phyloP scores from a whole-genome alignment of 23 tunicate genomes.

The Halocynthia aurantium region DNA sequence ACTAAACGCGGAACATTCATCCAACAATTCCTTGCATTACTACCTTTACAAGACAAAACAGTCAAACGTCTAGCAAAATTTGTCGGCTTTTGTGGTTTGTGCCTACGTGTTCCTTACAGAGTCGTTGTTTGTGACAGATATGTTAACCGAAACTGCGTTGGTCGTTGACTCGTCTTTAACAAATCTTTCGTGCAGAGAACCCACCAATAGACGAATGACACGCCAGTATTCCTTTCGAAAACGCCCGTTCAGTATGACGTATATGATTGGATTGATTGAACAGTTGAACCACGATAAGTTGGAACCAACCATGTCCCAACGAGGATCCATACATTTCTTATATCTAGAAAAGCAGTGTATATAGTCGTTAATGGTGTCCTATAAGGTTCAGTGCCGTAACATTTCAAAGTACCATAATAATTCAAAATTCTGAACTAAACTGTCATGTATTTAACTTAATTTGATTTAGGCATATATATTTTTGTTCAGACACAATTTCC shows the following conservation, averaged over 20 bases:
- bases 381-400: not conserved
- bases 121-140: too few relatives aligned
- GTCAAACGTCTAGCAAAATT: too few relatives aligned
- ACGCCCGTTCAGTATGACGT: conserved; percentile 72
- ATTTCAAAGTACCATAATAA: not conserved
- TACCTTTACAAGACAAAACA: too few relatives aligned
- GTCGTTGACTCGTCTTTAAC: conserved; percentile 36
- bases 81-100: too few relatives aligned
- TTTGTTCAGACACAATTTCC: too few relatives aligned
- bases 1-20: too few relatives aligned
- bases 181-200: conserved; percentile 37
- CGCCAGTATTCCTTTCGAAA: conserved; percentile 80
- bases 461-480: not conserved
- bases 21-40: too few relatives aligned
- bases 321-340: conserved; percentile 25
- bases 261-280: conserved; percentile 85
- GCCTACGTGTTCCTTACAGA: too few relatives aligned
- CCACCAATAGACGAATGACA: conserved; percentile 34
- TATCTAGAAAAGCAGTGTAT: not conserved
- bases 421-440: too few relatives aligned
- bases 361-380: too few relatives aligned
- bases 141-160: not conserved
- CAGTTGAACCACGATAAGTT: conserved; percentile 94
- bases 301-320: conserved; percentile 84
- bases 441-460: too few relatives aligned